These are phyloP conservation scores for Mesorhabditis spiculigera DNA, from an alignment of 2,888 invertebrate species.

Conservation along the genomic window DNA sequence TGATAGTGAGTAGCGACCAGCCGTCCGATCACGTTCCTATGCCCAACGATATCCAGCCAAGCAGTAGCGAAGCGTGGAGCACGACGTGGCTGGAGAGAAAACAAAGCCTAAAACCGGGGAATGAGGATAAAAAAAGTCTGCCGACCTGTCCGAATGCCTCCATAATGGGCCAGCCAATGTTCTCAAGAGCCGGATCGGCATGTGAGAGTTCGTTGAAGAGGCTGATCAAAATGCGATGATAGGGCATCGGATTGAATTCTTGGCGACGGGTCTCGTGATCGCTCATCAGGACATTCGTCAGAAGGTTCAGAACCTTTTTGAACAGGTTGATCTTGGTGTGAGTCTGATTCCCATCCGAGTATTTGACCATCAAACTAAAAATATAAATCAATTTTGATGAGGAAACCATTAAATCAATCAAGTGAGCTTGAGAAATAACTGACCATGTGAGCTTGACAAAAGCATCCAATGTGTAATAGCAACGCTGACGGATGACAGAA, in stretches of 20 bases:
- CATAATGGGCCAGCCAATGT: slow-evolving; percentile 87
- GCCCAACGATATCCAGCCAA: slow-evolving; percentile 95
- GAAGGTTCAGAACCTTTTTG: slow-evolving; percentile 89
- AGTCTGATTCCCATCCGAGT: slow-evolving; percentile 83
- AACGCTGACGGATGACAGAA: slow-evolving; percentile 75
- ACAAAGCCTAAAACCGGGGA: slow-evolving; percentile 66
- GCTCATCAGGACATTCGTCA: slow-evolving; percentile 88
- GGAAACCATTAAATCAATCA: slow-evolving; percentile 58
- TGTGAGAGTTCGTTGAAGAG: slow-evolving; percentile 91
- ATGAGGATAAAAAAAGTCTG: background rate
- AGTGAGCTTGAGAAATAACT: slow-evolving; percentile 1
- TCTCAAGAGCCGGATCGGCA: slow-evolving; percentile 86
- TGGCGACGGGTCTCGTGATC: slow-evolving; percentile 87
- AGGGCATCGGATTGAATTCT: slow-evolving; percentile 94
- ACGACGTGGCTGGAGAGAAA: slow-evolving; percentile 83
- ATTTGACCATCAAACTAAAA: slow-evolving; percentile 67
- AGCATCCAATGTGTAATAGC: slow-evolving; percentile 78
- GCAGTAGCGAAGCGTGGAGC: slow-evolving; percentile 96
- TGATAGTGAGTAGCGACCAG: slow-evolving; percentile 19
- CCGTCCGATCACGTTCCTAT: slow-evolving; percentile 63
- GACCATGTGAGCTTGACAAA: slow-evolving; percentile 52
- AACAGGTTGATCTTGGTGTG: slow-evolving; percentile 93
- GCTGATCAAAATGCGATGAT: slow-evolving; percentile 92
- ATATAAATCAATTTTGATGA: slow-evolving; percentile 69
- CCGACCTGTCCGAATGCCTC: slow-evolving; percentile 63